Base-by-base conservation (phyloP, 2,113 vertebrate species). In the Tamias sibiricus region DNA sequence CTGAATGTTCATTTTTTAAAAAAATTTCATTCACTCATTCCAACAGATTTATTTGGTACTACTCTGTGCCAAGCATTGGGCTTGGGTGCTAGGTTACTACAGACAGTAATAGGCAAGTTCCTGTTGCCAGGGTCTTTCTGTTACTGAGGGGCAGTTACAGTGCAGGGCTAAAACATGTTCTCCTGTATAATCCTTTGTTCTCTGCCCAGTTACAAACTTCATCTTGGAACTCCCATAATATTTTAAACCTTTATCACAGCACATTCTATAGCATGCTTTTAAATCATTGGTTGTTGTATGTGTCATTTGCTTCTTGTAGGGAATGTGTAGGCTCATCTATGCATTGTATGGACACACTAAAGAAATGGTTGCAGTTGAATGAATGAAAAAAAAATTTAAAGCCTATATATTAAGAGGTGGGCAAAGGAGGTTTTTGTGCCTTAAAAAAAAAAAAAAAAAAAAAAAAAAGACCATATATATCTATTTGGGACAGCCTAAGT, bases 401-500 rank as follows among this genome's bases (percentile, higher is more conserved):
- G 8, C 37, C 72, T 42, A 37, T 52, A 35, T 92, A 44, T 75
- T 82, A 85, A 76, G 49, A 84, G 16, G 14, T 79, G 40, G 49
- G 24, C 81, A 92, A 62, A 26, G 44, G 52, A 81, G 54, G 69
- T 42, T 37, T 85, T 74, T 52, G 2, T 77, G 19, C 14, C 84
- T 94, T 9, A 28, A 5, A 57, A 57, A n/a, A n/a, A n/a, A n/a
- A n/a, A n/a, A n/a, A n/a, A n/a, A n/a, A n/a, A n/a, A n/a, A n/a
- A n/a, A n/a, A n/a, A n/a, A n/a, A 90, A 96, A 80, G 37, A 59
- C 16, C 6, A 9, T 68, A 35, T 71, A 20, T n/a, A 62, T 66
- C 57, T 90, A 47, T 92, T 94, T 90, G 52, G 52, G 75, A 83
- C 24, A 76, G 37, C 40, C 37, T 32, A 94, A 94, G 52, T 80